Evolutionary conservation across 1,140 invertebrate species (phyloP), one percentile per base, ranked within the genome.

Genomic region (Patella vulgata): DNA sequence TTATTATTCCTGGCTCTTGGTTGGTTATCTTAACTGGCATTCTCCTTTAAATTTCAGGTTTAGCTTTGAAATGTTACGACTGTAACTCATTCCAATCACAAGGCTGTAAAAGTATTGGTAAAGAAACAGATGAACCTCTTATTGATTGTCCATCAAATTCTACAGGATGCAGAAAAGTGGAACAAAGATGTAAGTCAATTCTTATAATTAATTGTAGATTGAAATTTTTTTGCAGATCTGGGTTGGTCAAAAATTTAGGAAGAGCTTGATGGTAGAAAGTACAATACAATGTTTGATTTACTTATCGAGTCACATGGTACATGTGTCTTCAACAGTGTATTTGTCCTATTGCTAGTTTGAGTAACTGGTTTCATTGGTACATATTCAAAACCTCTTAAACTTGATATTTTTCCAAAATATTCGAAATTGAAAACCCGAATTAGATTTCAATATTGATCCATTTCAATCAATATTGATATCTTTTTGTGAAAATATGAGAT

Each of bases 171-270:
- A 52, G 59, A 36, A 60, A 60, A 33, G 40, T 60, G 39, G 59
- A 60, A 53, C 59, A 60, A 60, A 28, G 51, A 19, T 28, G 59
- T 60, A 46, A 60, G 59, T 53, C n/a, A 23, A 36, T n/a, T 9
- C 12, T 40, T 21, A 43, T 43, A 28, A 27, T 12, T 54, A 21
- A 33, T 28, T 54, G 52, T 30, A 17, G 25, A 51, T 28, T 27
- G 9, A 47, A 9, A 9, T 9, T 47, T 47, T 47, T 21, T 9
- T 21, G 23, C 2, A 21, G 21, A 53, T 23, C 51, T 39, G 51
- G 31, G 30, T 19, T 21, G 23, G 40, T 3, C 19, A 21, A 21
- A 53, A 5, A 14, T 53, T 53, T 23, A 30, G 51, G 51, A 53
- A 53, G 51, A 36, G 51, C 28, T 36, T 53, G n/a, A 53, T 53